Percentiles rank a stretch among this genome's conserved stretches.
Evolutionary conservation across 2,797 vertebrate genomes (phyloP).

Genomic region (Ataeniobius toweri): DNA sequence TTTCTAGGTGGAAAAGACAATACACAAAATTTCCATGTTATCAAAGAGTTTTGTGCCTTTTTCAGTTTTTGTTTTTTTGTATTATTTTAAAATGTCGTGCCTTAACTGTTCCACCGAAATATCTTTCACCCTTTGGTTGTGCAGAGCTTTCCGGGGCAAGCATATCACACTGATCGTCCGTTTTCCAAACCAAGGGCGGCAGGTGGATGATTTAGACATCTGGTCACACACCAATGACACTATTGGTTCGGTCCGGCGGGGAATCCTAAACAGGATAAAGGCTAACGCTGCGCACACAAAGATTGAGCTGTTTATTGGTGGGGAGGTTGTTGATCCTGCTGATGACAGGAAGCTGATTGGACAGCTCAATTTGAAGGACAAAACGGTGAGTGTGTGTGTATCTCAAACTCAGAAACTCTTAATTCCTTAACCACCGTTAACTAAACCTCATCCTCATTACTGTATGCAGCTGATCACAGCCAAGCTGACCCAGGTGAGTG

Average conservation of each 20-base stretch:
- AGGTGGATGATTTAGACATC: constrained; percentile 97
- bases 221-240: constrained; percentile 99
- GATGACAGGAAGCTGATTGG: constrained; percentile 98
- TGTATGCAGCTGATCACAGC: constrained; percentile 92
- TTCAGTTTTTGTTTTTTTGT: not conserved
- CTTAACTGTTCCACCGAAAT: not conserved
- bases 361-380: constrained; percentile 98
- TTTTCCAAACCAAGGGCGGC: constrained; percentile 98
- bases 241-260: constrained; percentile 95
- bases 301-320: constrained; percentile 97
- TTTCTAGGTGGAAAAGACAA: not conserved
- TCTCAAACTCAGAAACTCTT: not conserved
- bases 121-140: constrained; percentile 18
- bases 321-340: constrained; percentile 95
- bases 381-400: constrained; percentile 85
- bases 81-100: not conserved
- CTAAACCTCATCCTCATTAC: not conserved
- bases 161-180: constrained; percentile 97
- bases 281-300: constrained; percentile 98
- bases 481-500: constrained; percentile 98
- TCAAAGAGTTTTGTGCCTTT: not conserved
- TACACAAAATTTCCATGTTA: not conserved
- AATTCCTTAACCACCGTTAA: not conserved
- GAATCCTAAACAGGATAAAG: constrained; percentile 97
- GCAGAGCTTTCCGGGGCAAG: constrained; percentile 98